Base-by-base conservation (phyloP, 2,113 vertebrate genomes). In the Sceloporus tristichus region DNA sequence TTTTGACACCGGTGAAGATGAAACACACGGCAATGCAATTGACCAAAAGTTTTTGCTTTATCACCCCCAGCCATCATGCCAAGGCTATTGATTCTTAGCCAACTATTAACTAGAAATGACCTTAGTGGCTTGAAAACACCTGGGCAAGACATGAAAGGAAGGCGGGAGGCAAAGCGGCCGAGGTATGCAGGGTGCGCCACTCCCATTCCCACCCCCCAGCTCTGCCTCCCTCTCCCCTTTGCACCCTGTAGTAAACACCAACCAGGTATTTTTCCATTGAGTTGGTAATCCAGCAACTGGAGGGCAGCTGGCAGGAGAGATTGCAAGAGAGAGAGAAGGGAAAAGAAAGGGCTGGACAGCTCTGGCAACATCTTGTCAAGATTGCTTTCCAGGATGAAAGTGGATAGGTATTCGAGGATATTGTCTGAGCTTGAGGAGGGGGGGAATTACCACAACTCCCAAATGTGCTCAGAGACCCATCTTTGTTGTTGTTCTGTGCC, bases 31-130 rank as follows among this genome's bases (percentile, higher is more conserved):
- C 77, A 93, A 95, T 94, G 94, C 89, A 92, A 95, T 93, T 89
- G 91, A 89, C 74, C 84, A 94, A 91, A 90, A 87, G 85, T 96
- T 96, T 42, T n/a, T 27, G 54, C 2, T 86, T 87, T 76, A 88
- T 88, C 87, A 94, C 96, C 94, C 93, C 87, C 93, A 95, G 88
- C 89, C 95, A 97, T 97, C 93, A 84, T 78, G 92, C 83, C 81
- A 88, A 86, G 13, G 0, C 85, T 95, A 96, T 97, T 96, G 96
- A 97, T 96, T 96, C 95, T 95, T 96, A 92, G 97, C 91, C 96
- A 96, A 96, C 94, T 66, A 97, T 97, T 97, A 97, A 97, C 97
- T 93, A 96, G 93, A 87, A 94, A 83, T 95, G 96, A 96, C 95
- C 96, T 97, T 95, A 96, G 84, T 90, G 89, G 88, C 89, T 95